Base-by-base conservation (phyloP, 2,888 invertebrate genomes). In the Machimus rusticus region DNA sequence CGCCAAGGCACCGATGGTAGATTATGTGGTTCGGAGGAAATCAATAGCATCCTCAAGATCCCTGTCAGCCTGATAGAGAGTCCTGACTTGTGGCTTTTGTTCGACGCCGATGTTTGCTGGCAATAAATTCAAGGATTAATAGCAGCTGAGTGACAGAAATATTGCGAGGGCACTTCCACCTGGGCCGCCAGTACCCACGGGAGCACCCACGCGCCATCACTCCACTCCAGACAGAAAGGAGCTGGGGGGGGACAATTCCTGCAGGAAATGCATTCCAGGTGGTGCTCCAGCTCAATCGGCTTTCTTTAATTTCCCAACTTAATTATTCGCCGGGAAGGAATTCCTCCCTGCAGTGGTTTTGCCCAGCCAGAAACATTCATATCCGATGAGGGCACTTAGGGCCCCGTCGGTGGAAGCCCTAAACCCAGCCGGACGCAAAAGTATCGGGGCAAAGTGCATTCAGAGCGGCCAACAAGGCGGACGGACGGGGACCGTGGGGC, bases 1-100 rank as follows among this genome's bases (percentile, higher is more conserved):
- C 74, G 46, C 74, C 74, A 85, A 74, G 74, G 46, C 85, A 46
- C 14, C 51, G 57, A 28, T 85, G 85, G 85, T 74, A 46, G 74
- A 85, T 85, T 85, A 57, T 82, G 85, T 43, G 74, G 74, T 85
- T 85, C 74, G 43, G 85, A 74, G 85, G 85, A 85, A 84, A 85
- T 85, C 85, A 85, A 85, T 85, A 74, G 74, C 85, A 74, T 85
- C 66, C 74, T 85, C 43, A 51, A 85, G 46, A 74, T 74, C 28
- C 85, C 31, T 74, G 43, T 37, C 31, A 34, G 39, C 28, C 74
- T 85, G 74, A 74, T 46, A 85, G 57, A 66, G 66, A 84, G 74
- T 74, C 74, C 74, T 74, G 74, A 31, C 9, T 85, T 74, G 74
- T 74, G 85, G 74, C 85, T 85, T 46, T 85, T 74, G 85, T 43